A percentile compares a stretch with the other conserved stretches of the same genome.
These are phyloP conservation scores for Formica exsecta DNA, from an alignment of 1,140 invertebrate species.

Conservation along the genomic window DNA sequence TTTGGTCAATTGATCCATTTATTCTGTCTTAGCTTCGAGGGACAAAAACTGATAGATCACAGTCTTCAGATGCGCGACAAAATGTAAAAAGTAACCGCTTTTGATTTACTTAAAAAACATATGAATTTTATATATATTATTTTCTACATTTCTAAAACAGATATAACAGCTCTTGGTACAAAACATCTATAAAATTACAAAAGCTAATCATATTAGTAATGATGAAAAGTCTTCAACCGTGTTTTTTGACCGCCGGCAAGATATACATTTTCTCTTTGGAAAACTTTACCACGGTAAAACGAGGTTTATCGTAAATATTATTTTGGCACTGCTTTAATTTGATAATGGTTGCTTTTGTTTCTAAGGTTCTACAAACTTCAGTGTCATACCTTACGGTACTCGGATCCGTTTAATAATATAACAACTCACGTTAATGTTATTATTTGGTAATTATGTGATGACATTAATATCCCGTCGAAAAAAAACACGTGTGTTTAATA, in stretches of 20 bases:
- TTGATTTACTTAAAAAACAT: background rate
- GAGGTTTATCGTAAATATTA: background rate
- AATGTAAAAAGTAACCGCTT: conserved; percentile 47
- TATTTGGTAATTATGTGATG: background rate
- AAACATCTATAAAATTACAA: conserved; percentile 10
- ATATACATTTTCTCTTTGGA: conserved; percentile 48
- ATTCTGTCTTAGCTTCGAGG: conserved; percentile 66
- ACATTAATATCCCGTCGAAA: conserved; percentile 7
- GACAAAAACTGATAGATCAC: conserved; percentile 69
- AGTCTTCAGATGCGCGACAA: conserved; percentile 49
- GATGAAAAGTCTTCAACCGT: conserved; percentile 10
- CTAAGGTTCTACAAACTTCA: conserved; percentile 51
- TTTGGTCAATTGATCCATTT: conserved; percentile 66
- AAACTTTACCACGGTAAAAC: conserved; percentile 33
- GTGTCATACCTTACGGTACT: conserved; percentile 49
- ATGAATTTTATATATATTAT: background rate
- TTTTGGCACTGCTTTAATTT: background rate
- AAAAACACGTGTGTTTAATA: background rate
- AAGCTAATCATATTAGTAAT: conserved; percentile 7
- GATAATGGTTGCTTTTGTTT: background rate
- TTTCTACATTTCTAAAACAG: background rate
- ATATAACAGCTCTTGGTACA: conserved; percentile 30
- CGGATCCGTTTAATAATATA: conserved; percentile 4
- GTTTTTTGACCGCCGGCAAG: conserved; percentile 31
- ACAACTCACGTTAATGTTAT: background rate